Base-by-base conservation (phyloP, 2,113 vertebrate genomes). In the Chaenocephalus aceratus region DNA sequence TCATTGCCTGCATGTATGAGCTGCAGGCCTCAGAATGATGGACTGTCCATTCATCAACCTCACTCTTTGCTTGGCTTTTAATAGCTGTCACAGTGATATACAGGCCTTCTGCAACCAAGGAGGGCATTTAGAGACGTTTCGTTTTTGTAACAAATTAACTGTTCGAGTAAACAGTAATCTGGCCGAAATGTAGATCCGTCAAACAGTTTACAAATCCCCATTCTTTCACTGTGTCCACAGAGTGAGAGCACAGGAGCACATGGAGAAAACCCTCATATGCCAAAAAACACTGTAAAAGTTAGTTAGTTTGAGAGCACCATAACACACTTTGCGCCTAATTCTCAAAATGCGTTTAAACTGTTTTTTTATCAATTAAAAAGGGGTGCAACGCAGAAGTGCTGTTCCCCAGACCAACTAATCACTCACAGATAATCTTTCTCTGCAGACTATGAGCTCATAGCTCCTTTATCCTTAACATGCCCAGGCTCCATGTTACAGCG, bases 171-270 rank as follows among this genome's bases (percentile, higher is more conserved):
- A 94, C 90, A 90, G 74, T 83, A 82, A 90, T 9, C 58, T 61
- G 6, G 81, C 71, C 86, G 62, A 91, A 86, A 94, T 61, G 79
- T 72, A 15, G 67, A 70, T 64, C 68, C 72, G 91, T 93, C 90
- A 93, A 92, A 94, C 90, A 86, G 87, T 93, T 94, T 94, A 94
- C 69, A 63, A 72, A 86, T 71, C 52, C 72, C 73, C 85, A 84
- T 92, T 89, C 82, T 87, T 86, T 88, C 58, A 45, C 44, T 4
- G 63, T 65, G 72, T 69, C 68, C 72, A 36, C 63, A 68, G 23
- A 70, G 77, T 18, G 10, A 51, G 63, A 76, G 61, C 54, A 83
- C 79, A 86, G 80, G 79, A 86, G 85, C 74, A 23, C 23, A 48
- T 60, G 54, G 54, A 54, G 59, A 65, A 67, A 62, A 51, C 64